Evolutionary conservation across 2,888 invertebrate genomes (phyloP).

Genomic region (Erpobdella octoculata): DNA sequence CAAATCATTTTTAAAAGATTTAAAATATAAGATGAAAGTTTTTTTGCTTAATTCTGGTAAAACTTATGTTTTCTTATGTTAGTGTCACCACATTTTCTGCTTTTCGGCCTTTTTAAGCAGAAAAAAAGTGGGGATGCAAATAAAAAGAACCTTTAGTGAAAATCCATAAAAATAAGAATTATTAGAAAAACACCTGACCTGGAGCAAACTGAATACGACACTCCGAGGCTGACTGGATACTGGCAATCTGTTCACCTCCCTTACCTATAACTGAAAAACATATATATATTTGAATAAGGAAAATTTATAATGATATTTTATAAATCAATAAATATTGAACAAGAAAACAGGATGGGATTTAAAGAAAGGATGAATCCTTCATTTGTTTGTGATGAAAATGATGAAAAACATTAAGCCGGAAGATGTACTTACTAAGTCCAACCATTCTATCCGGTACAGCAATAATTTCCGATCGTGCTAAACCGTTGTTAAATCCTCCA

Average conservation of each 20-base stretch:
- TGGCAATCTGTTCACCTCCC: conserved; percentile 88
- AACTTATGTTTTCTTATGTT: no score
- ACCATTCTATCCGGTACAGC: conserved; percentile 93
- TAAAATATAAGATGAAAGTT: no score
- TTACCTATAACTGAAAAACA: conserved; percentile 80
- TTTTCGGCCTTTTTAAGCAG: not conserved
- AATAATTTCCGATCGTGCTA: conserved; percentile 32
- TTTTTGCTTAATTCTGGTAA: no score
- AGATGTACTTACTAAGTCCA: conserved; percentile 69
- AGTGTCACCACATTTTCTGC: no score
- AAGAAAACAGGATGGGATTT: conserved; percentile 7
- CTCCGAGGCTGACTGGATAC: conserved; percentile 85
- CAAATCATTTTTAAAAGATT: no score
- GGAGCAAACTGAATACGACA: conserved; percentile 95
- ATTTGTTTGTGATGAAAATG: not conserved
- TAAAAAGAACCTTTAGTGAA: no score
- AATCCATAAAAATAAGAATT: no score
- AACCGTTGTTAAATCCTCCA: conserved; percentile 2
- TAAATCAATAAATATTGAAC: not conserved
- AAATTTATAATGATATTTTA: not conserved
- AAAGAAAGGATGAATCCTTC: no score
- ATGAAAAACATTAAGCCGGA: not conserved
- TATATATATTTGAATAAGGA: not conserved
- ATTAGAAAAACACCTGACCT: conserved; percentile 43
- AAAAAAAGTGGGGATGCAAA: no score